Conservation (phyloP, 1,140 invertebrate genomes). For the Helicoverpa armigera region DNA sequence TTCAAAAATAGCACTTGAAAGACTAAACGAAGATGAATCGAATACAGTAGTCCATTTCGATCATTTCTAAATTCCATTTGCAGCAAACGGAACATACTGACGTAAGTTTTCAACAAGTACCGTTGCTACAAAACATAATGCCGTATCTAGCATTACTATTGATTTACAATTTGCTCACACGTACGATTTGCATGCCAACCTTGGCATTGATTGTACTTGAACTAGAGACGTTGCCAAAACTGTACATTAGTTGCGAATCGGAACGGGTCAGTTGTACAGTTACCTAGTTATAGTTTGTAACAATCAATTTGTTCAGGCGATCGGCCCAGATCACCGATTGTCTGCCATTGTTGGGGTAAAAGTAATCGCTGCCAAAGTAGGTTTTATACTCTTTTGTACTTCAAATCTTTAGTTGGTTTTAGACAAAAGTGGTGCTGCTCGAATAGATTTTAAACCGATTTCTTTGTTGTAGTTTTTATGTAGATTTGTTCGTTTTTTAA, state of each 20-base stretch:
- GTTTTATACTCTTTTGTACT: slow-evolving; percentile 1
- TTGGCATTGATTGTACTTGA: slow-evolving; percentile 42
- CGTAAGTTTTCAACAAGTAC: background rate
- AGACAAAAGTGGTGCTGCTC: background rate
- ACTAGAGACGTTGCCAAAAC: slow-evolving; percentile 42
- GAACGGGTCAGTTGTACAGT: slow-evolving; percentile 32
- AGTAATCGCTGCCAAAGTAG: background rate
- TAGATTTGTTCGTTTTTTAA: no score
- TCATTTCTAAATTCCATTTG: background rate
- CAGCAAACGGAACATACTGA: background rate
- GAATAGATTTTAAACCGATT: no score
- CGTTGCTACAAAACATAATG: slow-evolving; percentile 26
- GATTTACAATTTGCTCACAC: slow-evolving; percentile 28
- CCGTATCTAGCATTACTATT: slow-evolving; percentile 27
- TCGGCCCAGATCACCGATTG: slow-evolving; percentile 33
- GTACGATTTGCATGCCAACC: slow-evolving; percentile 20
- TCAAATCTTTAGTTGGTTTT: background rate
- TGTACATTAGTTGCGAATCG: slow-evolving; percentile 32
- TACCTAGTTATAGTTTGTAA: slow-evolving; percentile 19
- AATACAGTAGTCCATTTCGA: background rate
- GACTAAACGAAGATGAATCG: background rate
- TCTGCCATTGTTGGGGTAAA: slow-evolving; percentile 10
- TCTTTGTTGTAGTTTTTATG: no score
- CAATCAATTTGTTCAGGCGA: slow-evolving; percentile 40
- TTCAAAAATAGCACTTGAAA: background rate